Conservation (phyloP, 1,140 invertebrate species). For the Ips typographus region DNA sequence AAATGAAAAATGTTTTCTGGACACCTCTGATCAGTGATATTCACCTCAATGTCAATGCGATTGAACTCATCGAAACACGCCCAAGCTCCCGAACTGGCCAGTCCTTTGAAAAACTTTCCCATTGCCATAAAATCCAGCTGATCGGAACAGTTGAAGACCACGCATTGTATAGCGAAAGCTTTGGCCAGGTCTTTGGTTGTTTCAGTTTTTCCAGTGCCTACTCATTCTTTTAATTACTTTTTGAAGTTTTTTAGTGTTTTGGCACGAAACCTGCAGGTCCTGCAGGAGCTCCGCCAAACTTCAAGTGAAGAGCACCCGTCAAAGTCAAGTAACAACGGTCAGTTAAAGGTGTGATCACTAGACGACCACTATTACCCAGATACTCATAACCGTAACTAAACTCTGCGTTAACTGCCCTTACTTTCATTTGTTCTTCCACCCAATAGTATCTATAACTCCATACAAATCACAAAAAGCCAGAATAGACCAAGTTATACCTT, state of each 20-base stretch:
- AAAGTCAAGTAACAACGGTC: constrained; percentile 76
- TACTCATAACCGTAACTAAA: constrained; percentile 94
- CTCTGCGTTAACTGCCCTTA: constrained; percentile 69
- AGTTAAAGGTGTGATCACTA: constrained; percentile 87
- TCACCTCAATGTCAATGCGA: constrained; percentile 66
- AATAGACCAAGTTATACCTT: constrained; percentile 52
- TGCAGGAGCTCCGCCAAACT: constrained; percentile 72
- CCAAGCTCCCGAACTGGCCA: constrained; percentile 70
- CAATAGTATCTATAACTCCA: constrained; percentile 61
- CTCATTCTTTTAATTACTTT: constrained; percentile 1
- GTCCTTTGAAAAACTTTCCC: constrained; percentile 66
- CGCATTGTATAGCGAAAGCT: constrained; percentile 72
- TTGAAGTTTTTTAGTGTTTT: background rate
- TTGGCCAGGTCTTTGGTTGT: constrained; percentile 76
- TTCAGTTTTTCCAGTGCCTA: constrained; percentile 70
- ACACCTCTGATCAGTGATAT: background rate
- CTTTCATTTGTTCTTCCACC: constrained; percentile 57
- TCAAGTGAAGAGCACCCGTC: constrained; percentile 68
- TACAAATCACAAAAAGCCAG: background rate
- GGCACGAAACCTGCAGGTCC: constrained; percentile 63
- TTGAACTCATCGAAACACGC: constrained; percentile 81
- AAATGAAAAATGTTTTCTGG: background rate
- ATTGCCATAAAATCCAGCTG: constrained; percentile 72
- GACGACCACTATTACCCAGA: constrained; percentile 81
- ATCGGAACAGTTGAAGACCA: constrained; percentile 78